Evolutionary conservation across 2,797 vertebrate species (phyloP), one percentile per base, ranked within the genome.

Genomic region (Labroides dimidiatus): DNA sequence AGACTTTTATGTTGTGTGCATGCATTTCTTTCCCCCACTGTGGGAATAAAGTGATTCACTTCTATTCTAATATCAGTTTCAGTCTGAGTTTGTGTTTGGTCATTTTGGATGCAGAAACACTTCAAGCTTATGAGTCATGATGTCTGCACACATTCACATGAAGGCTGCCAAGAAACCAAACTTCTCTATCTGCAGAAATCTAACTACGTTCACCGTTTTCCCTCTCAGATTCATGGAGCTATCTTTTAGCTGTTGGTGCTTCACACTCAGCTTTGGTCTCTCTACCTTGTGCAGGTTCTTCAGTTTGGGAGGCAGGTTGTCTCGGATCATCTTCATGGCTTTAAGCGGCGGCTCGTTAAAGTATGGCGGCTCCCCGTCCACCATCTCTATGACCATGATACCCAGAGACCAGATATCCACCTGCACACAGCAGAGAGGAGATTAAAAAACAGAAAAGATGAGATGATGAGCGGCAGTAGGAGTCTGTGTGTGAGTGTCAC

Each of bases 341-440:
- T 99, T 98, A 15, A 99, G 93, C 0, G 97, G 97, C 0, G 97
- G 97, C 84, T 99, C 97, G 0, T 99, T 99, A 80, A 99, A 99
- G 69, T 98, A 98, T 0, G 97, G 97, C 0, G 97, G 97, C 20
- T 99, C 97, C 42, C 97, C 97, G 0, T 99, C 97, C 15, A 98
- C 97, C 97, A 99, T 99, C 91, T 99, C 97, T 0, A 99, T 98
- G 24, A 99, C 97, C 97, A 99, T 99, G 71, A 98, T 95, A 0
- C 97, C 97, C 78, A 99, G 91, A 0, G 97, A 99, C 97, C 97
- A 99, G 88, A 99, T 96, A 56, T 99, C 97, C 77, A 98, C 97
- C 97, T 99, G 84, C 0, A 71, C 19, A 58, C 37, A 52, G 20
- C 0, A 4, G 63, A 15, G 39, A 23, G 14, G 24, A 10, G 4